These are phyloP conservation scores for Thunnus thynnus DNA, from an alignment of 2,113 vertebrate species.

Conservation along the genomic window DNA sequence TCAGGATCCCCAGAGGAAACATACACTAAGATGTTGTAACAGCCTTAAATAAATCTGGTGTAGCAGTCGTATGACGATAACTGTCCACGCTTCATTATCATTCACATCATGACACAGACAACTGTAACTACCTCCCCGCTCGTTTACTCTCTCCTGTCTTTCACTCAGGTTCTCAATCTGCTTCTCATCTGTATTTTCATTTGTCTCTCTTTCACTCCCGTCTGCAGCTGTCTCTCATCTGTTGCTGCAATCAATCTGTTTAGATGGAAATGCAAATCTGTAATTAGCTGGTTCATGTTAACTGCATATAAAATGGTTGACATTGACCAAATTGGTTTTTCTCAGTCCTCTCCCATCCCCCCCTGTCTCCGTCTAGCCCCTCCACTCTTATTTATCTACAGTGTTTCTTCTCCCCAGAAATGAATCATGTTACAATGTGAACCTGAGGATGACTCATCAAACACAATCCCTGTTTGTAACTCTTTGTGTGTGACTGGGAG, in stretches of 20 bases:
- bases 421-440: conserved; percentile 4
- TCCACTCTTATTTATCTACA: background rate
- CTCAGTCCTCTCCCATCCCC: background rate
- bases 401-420: conserved; percentile 6
- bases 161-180: conserved; percentile 7
- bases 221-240: background rate
- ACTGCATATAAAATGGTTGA: conserved; percentile 47
- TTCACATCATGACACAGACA: conserved; percentile 32
- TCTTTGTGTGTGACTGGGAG: background rate
- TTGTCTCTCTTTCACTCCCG: background rate
- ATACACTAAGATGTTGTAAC: background rate
- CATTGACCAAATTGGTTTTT: conserved; percentile 40
- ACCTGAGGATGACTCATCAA: conserved; percentile 46
- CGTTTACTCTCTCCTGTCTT: background rate
- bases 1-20: background rate
- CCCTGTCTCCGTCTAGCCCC: background rate
- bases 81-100: conserved; percentile 21
- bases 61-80: background rate
- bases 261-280: conserved; percentile 46
- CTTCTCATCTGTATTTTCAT: background rate
- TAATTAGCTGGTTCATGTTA: conserved; percentile 47
- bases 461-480: conserved; percentile 29
- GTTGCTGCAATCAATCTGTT: conserved; percentile 37
- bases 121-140: conserved; percentile 15
- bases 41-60: conserved; percentile 10